Evolutionary conservation across 2,797 vertebrate species (phyloP), one percentile per base, ranked within the genome.

Genomic region (Acanthis flammea): DNA sequence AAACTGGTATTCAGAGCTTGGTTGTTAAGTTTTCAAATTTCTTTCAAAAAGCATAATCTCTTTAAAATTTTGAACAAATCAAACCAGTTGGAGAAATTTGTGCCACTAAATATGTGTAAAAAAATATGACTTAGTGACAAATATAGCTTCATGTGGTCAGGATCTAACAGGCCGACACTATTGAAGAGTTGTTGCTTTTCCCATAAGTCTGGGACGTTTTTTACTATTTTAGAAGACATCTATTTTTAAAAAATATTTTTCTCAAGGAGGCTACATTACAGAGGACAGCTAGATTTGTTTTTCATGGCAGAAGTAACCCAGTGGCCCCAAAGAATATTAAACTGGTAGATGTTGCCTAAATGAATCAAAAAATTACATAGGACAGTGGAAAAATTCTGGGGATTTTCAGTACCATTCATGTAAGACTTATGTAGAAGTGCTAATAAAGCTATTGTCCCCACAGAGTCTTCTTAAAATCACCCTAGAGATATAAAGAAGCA

Each of bases 401-500:
- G 19, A 27, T 53, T 27, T 87, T 80, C 15, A 30, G 14, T 41
- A 53, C 2, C 3, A 1, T 71, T 79, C 4, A 2, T 5, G 25
- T 37, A 88, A 88, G 45, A 25, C 21, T 62, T 55, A 63, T 5
- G 15, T 14, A 66, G 21, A 77, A 70, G 25, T 65, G 31, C 6
- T 68, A 80, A 74, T 39, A 74, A 6, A 87, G 23, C 10, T 28
- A 19, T 61, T 68, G 35, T 33, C 39, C 45, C 42, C 19, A 30
- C 9, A 65, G 3, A 79, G 54, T 33, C 76, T 80, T 76, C 68
- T 78, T 89, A 83, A 87, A 93, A 21, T 45, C 23, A 91, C 72
- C 8, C 45, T 39, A 87, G 89, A 91, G 72, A 73, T 31, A 82
- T 28, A 63, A 85, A 83, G 63, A 89, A 80, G 24, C 41, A 92